A percentile compares a stretch with the other conserved stretches of the same genome.
Evolutionary conservation across 2,113 vertebrate species (phyloP).

Genomic region (Mus spicilegus): DNA sequence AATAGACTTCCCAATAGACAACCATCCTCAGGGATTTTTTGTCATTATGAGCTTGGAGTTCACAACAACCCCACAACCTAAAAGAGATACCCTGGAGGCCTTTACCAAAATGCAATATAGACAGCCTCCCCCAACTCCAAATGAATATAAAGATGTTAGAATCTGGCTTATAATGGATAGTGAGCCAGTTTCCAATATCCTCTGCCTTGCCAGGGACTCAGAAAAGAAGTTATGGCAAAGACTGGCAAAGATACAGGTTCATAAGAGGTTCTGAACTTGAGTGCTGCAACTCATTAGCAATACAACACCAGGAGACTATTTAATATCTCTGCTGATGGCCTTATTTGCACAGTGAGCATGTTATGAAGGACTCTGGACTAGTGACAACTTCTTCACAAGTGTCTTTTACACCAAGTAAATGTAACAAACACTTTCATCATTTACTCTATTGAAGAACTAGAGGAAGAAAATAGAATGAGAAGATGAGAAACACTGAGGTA

Average conservation of each 20-base stretch:
- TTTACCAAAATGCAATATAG: neutral
- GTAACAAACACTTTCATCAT: neutral
- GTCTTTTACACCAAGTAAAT: neutral
- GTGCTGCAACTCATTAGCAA: neutral
- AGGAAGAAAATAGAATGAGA: neutral
- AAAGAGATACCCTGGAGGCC: neutral
- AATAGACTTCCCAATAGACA: neutral
- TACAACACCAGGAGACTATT: neutral
- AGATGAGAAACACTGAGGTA: neutral
- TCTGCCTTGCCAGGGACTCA: neutral
- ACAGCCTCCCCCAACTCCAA: neutral
- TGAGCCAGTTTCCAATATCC: neutral
- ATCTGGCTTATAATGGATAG: neutral
- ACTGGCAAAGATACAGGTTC: neutral
- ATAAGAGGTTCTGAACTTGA: neutral
- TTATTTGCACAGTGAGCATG: slow-evolving; percentile 1
- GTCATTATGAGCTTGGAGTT: neutral
- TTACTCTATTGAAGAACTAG: neutral
- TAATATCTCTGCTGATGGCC: neutral
- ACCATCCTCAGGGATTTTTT: neutral
- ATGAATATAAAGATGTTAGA: slow-evolving; percentile 28
- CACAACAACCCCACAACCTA: neutral
- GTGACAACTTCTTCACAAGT: neutral
- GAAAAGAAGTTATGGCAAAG: neutral
- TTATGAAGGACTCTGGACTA: neutral